Percentiles rank a stretch among this genome's conserved stretches.
These are phyloP conservation scores for Brachyalestes nurse DNA, from an alignment of 2,797 vertebrate species.

Conservation along the genomic window DNA sequence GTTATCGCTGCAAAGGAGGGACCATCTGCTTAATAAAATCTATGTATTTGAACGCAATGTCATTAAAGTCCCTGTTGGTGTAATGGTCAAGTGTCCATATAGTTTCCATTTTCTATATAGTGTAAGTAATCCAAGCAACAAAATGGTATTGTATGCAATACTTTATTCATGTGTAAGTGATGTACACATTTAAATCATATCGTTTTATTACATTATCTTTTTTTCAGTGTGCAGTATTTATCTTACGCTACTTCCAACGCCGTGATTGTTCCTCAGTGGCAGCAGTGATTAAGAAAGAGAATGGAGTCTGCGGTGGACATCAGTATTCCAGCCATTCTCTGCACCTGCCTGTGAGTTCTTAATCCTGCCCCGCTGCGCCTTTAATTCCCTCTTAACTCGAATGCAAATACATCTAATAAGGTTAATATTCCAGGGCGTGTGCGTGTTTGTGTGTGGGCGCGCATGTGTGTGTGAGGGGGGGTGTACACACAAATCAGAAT, in stretches of 20 bases:
- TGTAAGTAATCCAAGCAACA: too few species aligned
- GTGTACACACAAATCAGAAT: slow-evolving; percentile 10
- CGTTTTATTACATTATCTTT: neutral
- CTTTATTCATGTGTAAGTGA: neutral
- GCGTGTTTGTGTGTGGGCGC: neutral
- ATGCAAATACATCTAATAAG: slow-evolving; percentile 76
- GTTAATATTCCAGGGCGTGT: slow-evolving; percentile 64
- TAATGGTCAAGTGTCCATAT: too few species aligned
- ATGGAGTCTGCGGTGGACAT: slow-evolving; percentile 36
- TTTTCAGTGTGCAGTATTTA: neutral
- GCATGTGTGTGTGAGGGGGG: slow-evolving; percentile 5
- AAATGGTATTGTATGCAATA: neutral
- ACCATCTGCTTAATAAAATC: too few species aligned
- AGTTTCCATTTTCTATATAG: too few species aligned
- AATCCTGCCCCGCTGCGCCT: slow-evolving; percentile 69
- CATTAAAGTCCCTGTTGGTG: too few species aligned
- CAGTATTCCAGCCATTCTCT: slow-evolving; percentile 43
- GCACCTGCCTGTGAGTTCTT: slow-evolving; percentile 43
- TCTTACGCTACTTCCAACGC: neutral
- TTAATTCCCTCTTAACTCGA: slow-evolving; percentile 76
- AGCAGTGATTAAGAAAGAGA: slow-evolving; percentile 38
- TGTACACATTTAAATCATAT: neutral
- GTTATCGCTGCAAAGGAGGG: too few species aligned
- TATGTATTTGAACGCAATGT: too few species aligned
- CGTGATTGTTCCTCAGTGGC: slow-evolving; percentile 7